phyloP scores from a whole-genome alignment of 2,797 vertebrate species.

The Sebastes alutus region DNA sequence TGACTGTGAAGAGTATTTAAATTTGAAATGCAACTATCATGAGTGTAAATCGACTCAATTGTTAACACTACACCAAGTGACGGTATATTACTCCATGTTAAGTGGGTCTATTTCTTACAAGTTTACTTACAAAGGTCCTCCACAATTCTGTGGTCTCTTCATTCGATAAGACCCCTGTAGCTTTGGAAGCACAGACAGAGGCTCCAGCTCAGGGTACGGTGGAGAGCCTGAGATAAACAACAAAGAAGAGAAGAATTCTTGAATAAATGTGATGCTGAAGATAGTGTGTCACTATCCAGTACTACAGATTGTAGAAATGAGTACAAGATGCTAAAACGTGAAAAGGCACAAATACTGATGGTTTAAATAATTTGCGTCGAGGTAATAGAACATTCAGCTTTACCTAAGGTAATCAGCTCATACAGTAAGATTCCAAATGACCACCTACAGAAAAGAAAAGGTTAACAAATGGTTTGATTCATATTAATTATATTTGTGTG shows the following conservation, averaged over 20 bases:
- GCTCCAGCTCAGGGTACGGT: constrained; percentile 79
- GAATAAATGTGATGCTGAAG: neutral
- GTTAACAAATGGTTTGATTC: neutral
- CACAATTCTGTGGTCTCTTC: constrained; percentile 72
- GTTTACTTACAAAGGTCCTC: constrained; percentile 73
- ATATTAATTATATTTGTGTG: neutral
- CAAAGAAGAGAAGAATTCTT: too few relatives aligned
- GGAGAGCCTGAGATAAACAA: constrained; percentile 67
- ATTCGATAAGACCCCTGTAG: constrained; percentile 73
- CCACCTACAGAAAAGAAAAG: constrained; percentile 66
- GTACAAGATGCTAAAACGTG: neutral
- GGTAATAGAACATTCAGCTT: neutral
- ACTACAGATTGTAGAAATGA: neutral
- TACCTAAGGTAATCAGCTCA: constrained; percentile 82
- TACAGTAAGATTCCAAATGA: constrained; percentile 82
- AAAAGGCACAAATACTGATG: neutral
- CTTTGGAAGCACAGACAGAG: constrained; percentile 66
- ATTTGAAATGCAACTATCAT: neutral
- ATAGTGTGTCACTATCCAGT: neutral
- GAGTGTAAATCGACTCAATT: neutral
- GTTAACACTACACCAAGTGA: neutral
- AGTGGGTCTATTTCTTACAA: neutral
- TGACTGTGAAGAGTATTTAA: too few relatives aligned
- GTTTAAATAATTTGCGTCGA: neutral
- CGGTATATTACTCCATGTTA: neutral